phyloP scores from a whole-genome alignment of 2,888 invertebrate species.

The Oscheius sp. region DNA sequence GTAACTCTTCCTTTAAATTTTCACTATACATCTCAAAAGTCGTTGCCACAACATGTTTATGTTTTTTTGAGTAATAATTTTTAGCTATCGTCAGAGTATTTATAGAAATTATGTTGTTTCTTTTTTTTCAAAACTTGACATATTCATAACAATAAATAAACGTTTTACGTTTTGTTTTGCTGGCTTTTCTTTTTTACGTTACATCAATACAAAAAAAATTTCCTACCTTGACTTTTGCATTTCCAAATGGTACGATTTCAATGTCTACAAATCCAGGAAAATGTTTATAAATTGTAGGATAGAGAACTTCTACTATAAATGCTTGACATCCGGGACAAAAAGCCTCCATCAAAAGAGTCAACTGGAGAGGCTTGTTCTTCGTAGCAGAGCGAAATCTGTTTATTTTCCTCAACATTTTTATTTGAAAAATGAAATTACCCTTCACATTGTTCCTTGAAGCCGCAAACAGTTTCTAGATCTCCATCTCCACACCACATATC shows the following conservation, averaged over 20 bases:
- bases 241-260: constrained; percentile 67
- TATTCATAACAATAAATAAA: too few relatives aligned
- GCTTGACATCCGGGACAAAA: constrained; percentile 64
- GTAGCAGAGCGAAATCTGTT: constrained; percentile 41
- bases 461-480: constrained; percentile 47
- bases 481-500: constrained; percentile 54
- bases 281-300: constrained; percentile 52
- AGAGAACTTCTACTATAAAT: constrained; percentile 56
- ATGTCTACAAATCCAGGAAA: constrained; percentile 58
- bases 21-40: too few relatives aligned
- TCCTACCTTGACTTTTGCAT: constrained; percentile 55
- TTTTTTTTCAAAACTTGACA: too few relatives aligned
- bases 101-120: too few relatives aligned
- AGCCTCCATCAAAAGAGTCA: constrained; percentile 58
- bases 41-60: too few relatives aligned
- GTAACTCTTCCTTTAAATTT: too few relatives aligned
- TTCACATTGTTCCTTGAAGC: constrained; percentile 44
- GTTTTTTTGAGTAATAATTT: too few relatives aligned
- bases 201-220: too few relatives aligned
- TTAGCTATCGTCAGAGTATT: too few relatives aligned
- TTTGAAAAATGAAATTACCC: constrained; percentile 31
- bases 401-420: neutral
- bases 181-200: neutral
- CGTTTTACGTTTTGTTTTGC: too few relatives aligned
- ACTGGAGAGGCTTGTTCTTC: constrained; percentile 49